phyloP scores from a whole-genome alignment of 2,113 vertebrate genomes.

The Hymenochirus boettgeri region DNA sequence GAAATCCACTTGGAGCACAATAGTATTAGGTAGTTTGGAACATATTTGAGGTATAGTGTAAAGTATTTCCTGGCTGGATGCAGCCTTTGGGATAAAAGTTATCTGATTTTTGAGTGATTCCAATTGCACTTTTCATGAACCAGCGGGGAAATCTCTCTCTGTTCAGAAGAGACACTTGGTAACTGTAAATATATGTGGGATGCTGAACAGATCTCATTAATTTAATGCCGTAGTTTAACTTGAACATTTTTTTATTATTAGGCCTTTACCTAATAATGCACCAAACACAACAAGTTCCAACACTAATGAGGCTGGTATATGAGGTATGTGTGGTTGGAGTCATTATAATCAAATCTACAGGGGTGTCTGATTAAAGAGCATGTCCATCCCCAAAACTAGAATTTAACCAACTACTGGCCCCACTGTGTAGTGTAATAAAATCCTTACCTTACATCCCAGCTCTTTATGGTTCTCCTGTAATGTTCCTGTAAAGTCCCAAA shows the following conservation, averaged over 20 bases:
- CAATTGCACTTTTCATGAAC: slow-evolving; percentile 39
- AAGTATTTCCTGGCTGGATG: slow-evolving; percentile 28
- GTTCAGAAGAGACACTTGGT: slow-evolving; percentile 26
- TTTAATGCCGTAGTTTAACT: slow-evolving; percentile 16
- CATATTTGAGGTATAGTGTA: slow-evolving; percentile 16
- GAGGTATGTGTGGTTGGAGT: slow-evolving; percentile 16
- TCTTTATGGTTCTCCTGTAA: no score
- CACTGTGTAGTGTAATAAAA: no score
- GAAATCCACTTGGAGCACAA: background rate
- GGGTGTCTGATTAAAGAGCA: no score
- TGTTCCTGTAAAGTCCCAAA: no score
- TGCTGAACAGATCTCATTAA: slow-evolving; percentile 32
- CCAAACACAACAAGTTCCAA: slow-evolving; percentile 4
- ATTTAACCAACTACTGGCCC: no score
- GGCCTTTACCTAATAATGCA: slow-evolving; percentile 10
- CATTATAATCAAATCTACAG: slow-evolving; percentile 32
- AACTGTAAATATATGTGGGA: slow-evolving; percentile 35
- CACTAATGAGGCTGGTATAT: slow-evolving; percentile 20
- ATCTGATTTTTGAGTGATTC: slow-evolving; percentile 28
- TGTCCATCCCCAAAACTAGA: no score
- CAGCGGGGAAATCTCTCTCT: slow-evolving; percentile 30
- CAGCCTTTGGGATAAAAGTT: slow-evolving; percentile 3
- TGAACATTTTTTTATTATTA: slow-evolving; percentile 10
- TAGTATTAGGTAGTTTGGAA: slow-evolving; percentile 26
- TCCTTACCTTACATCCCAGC: no score